Evolutionary conservation across 2,113 vertebrate species (phyloP), one percentile per base, ranked within the genome.

Genomic region (Halcyon senegalensis): DNA sequence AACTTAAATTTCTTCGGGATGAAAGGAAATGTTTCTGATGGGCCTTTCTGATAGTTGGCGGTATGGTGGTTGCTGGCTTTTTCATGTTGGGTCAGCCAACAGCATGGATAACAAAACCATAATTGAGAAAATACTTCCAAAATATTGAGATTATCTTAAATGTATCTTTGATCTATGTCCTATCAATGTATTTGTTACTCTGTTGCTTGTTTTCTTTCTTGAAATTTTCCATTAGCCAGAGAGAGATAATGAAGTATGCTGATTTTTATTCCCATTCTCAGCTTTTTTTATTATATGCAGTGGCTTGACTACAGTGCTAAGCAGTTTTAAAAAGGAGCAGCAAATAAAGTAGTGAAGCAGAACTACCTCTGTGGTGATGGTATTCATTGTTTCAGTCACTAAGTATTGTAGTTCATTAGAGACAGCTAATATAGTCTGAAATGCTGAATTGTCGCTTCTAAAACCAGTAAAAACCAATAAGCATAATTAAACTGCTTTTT

Each of bases 401-500:
- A 35, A 92, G 43, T 86, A 73, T 74, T 93, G 82, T 87, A 72
- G 90, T 95, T 94, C 87, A 82, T 95, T 94, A 81, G 90, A 94
- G 90, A 93, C 84, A 90, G 37, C 90, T 85, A 87, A 84, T 89
- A 58, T 16, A 89, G 80, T 82, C 82, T 94, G 80, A 96, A 96
- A 95, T 68, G 39, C 82, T 97, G 87, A 95, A 82, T 82, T 92
- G 62, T 94, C 93, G 85, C 85, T 88, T 95, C 80, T 87, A 91
- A 93, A 91, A 63, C 63, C 73, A 84, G 76, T 81, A 76, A 79
- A 97, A 92, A 69, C 80, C 84, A 96, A 84, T 94, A 90, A 90
- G 56, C 70, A 74, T 97, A 81, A 94, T 98, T 95, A 97, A 97
- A 96, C 62, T 93, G 85, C 88, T 93, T 94, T 96, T 97, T 93